Percentiles rank a stretch among this genome's conserved stretches.
Conservation (phyloP, 2,888 invertebrate genomes). For the Drosophila fungiperda region DNA sequence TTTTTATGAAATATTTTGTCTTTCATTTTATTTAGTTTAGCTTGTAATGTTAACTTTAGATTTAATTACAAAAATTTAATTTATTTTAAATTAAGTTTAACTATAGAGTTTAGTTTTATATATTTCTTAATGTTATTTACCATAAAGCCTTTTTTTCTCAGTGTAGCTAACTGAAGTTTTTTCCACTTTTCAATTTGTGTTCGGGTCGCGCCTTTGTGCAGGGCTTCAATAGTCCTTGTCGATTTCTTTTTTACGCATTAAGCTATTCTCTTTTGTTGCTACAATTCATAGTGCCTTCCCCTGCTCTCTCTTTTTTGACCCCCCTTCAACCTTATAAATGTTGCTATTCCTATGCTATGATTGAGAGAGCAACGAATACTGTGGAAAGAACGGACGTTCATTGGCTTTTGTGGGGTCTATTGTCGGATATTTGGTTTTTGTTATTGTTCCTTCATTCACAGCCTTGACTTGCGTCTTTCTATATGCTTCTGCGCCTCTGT, state of each 20-base stretch:
- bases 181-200: constrained; percentile 27
- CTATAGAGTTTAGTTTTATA: too few species aligned
- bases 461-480: constrained; percentile 43
- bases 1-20: not conserved
- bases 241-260: constrained; percentile 29
- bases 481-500: not conserved
- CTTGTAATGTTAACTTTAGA: too few species aligned
- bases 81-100: too few species aligned
- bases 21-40: not conserved
- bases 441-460: constrained; percentile 72
- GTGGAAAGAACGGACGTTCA: constrained; percentile 62
- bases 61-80: too few species aligned
- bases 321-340: not conserved
- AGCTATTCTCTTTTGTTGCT: constrained; percentile 5
- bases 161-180: constrained; percentile 1
- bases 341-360: constrained; percentile 17
- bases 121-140: not conserved
- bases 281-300: constrained; percentile 9
- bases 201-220: constrained; percentile 4
- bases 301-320: constrained; percentile 23
- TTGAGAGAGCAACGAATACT: constrained; percentile 12
- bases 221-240: constrained; percentile 40
- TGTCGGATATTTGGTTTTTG: constrained; percentile 70
- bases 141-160: not conserved
- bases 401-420: constrained; percentile 64